Evolutionary conservation across 2,888 invertebrate species (phyloP), one percentile per base, ranked within the genome.

Genomic region (Clunio marinus): DNA sequence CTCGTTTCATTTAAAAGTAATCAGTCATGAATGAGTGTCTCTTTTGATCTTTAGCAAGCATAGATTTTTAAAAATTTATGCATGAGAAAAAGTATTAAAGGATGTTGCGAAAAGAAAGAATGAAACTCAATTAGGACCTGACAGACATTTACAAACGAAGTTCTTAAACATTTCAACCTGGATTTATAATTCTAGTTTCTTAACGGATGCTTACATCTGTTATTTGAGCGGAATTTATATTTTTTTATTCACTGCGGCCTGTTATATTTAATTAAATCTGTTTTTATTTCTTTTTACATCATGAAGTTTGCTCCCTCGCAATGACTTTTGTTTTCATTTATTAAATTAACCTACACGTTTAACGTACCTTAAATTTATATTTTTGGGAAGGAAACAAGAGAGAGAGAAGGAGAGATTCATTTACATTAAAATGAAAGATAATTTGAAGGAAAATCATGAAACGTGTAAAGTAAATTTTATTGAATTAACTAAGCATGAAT

Each of bases 251-350:
- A 25, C 15, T 27, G 57, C 13, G 57, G 57, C 25, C 57, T 13
- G 15, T 24, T 25, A 57, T 57, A 57, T 57, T 25, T 13, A 57
- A 57, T 57, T 57, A 57, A 22, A 22, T n/a, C n/a, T n/a, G n/a
- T n/a, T n/a, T n/a, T n/a, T n/a, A n/a, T n/a, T n/a, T n/a, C 22
- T 51, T 51, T 17, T 22, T 51, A n/a, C 22, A 7, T 7, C 20
- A 22, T 8, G 17, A 4, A 15, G 41, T 7, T 15, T 41, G 13
- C 20, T 2, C 20, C 51, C 51, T 22, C 51, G 51, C 22, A 51
- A 51, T 5, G 35, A 32, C 2, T 51, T 51, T 22, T 22, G 41
- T 51, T 22, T 41, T 41, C 7, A 22, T 17, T n/a, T 20, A 22
- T 51, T 51, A 22, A 51, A 51, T 51, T 51, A 51, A 17, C 17